Evolutionary conservation across 2,113 vertebrate species (phyloP).

Genomic region (Tyto alba): DNA sequence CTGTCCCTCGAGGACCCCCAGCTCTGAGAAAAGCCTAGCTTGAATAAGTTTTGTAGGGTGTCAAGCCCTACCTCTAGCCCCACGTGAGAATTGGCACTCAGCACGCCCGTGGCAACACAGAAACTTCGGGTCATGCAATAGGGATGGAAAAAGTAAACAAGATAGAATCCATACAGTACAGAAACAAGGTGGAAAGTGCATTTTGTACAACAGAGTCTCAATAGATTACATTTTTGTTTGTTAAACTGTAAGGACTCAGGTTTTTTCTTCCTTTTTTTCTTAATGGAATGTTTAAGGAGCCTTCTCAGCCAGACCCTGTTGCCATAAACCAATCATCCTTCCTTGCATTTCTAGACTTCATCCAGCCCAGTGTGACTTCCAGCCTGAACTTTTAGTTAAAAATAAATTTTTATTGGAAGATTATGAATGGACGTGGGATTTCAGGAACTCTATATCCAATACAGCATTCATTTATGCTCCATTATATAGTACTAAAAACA

Average conservation of each 20-base stretch:
- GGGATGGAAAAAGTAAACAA: not conserved
- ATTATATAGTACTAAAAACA: not conserved
- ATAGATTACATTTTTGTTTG: not conserved
- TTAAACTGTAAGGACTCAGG: not conserved
- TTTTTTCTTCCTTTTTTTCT: not conserved
- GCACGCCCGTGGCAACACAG: not conserved
- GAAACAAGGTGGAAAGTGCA: not conserved
- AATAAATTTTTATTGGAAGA: not conserved
- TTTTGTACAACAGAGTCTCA: not conserved
- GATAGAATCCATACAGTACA: not conserved
- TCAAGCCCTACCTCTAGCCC: not conserved
- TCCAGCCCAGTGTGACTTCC: not conserved
- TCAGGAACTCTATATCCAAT: not conserved
- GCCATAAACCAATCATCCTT: not conserved
- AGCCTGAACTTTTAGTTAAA: not conserved
- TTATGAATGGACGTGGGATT: not conserved
- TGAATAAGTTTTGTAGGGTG: not conserved
- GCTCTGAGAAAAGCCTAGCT: not conserved
- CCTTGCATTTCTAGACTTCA: not conserved
- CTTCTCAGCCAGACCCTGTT: not conserved
- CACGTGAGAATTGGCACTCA: fast-evolving
- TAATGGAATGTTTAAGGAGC: not conserved
- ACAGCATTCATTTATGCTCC: not conserved
- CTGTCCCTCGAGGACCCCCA: not conserved
- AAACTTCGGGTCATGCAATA: not conserved